Evolutionary conservation across 2,113 vertebrate genomes (phyloP), one percentile per base, ranked within the genome.

Genomic region (Engraulis encrasicolus): DNA sequence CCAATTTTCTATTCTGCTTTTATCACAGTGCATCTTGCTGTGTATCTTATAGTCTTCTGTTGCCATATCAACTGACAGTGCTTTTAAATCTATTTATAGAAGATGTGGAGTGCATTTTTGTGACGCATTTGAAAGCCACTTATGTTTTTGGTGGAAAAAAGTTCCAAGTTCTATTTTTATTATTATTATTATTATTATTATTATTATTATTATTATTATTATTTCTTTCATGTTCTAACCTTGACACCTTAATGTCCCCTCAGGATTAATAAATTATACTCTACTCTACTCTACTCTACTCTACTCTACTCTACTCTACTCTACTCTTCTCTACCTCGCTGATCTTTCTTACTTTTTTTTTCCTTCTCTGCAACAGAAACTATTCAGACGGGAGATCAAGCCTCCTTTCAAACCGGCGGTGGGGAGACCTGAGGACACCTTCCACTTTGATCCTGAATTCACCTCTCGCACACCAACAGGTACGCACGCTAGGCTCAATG

Each of bases 391-490:
- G 89, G 98, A 99, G 91, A 89, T 97, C 92, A 97, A 96, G 86
- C 98, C 98, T 0, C 98, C 98, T 0, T 99, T 99, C 93, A 99
- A 97, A 91, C 98, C 98, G 0, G 97, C 97, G 0, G 97, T 97
- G 79, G 98, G 98, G 80, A 92, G 97, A 87, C 98, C 98, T 11
- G 98, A 99, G 85, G 98, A 99, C 90, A 99, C 98, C 27, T 99
- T 99, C 91, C 97, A 99, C 92, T 99, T 99, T 84, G 98, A 99
- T 85, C 97, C 97, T 0, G 98, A 99, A 87, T 99, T 99, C 92
- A 99, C 98, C 0, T 96, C 97, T 17, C 95, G 97, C 86, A 99
- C 98, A 1, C 98, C 98, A 61, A 99, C 97, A 90, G 98, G 98
- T 99, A 78, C n/a, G n/a, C n/a, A 87, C 52, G n/a, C n/a, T n/a